Percentiles rank a stretch among this genome's conserved stretches.
Conservation (phyloP, 2,113 vertebrate genomes). For the Ornithorhynchus anatinus region DNA sequence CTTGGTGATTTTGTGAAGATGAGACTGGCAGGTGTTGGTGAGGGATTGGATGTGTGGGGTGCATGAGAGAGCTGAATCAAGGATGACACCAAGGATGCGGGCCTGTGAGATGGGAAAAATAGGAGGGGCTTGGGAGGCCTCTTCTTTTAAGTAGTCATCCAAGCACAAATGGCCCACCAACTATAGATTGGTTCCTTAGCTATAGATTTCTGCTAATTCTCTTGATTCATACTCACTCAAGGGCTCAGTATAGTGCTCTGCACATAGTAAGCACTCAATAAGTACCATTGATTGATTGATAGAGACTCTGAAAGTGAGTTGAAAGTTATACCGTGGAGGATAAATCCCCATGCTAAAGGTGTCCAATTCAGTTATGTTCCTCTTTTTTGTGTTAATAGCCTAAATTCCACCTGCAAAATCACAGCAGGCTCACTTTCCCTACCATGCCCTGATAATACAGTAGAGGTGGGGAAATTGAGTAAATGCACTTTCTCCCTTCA, state of each 20-base stretch:
- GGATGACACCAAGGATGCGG: no score
- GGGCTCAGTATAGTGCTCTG: no score
- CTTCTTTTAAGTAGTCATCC: not conserved
- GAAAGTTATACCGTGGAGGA: no score
- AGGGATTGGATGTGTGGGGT: no score
- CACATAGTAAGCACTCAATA: no score
- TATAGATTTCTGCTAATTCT: fast-evolving
- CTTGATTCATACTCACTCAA: fast-evolving
- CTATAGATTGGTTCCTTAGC: not conserved
- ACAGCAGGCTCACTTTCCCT: not conserved
- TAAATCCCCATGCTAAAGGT: not conserved
- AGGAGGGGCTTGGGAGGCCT: not conserved
- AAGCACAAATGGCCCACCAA: not conserved
- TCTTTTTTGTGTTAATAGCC: not conserved
- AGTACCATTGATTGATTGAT: no score
- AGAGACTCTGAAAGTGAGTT: no score
- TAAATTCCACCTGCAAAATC: not conserved
- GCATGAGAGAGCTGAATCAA: no score
- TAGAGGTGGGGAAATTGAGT: not conserved
- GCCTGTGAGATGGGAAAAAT: no score
- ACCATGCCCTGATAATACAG: not conserved
- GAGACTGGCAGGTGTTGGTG: no score
- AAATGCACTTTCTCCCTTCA: not conserved
- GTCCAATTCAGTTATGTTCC: not conserved
- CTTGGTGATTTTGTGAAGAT: no score